These are phyloP conservation scores for Ranitomeya imitator DNA, from an alignment of 2,113 vertebrate species.

Conservation along the genomic window DNA sequence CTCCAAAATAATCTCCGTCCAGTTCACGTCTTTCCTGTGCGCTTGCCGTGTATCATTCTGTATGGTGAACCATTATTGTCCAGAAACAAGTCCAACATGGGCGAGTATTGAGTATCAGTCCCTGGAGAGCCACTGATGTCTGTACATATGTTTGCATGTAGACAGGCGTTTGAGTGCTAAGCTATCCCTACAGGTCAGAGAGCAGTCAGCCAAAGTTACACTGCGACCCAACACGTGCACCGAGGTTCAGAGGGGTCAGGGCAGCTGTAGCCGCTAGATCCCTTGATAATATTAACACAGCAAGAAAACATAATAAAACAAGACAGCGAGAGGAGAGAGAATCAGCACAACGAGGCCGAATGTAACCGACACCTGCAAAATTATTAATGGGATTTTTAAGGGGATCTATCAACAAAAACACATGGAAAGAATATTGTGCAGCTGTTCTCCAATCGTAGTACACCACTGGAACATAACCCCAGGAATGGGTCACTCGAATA, in stretches of 20 bases:
- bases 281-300: conserved; percentile 19
- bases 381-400: conserved; percentile 7
- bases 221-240: conserved; percentile 17
- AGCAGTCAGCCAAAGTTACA: conserved; percentile 42
- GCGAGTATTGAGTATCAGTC: conserved; percentile 22
- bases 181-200: conserved; percentile 34
- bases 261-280: neutral
- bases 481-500: neutral
- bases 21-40: neutral
- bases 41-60: neutral
- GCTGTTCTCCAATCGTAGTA: neutral
- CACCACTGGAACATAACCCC: neutral
- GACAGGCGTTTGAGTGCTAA: conserved; percentile 6
- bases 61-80: neutral
- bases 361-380: conserved; percentile 17
- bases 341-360: neutral
- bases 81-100: neutral
- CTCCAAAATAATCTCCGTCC: too few species aligned
- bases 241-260: conserved; percentile 12
- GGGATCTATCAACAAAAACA: neutral
- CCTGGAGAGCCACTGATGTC: conserved; percentile 12
- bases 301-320: conserved; percentile 2
- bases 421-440: neutral
- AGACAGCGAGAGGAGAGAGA: neutral
- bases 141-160: conserved; percentile 52